Percentiles rank a stretch among this genome's conserved stretches.
Evolutionary conservation across 2,113 vertebrate species (phyloP).

Genomic region (Catharus bicknelli): DNA sequence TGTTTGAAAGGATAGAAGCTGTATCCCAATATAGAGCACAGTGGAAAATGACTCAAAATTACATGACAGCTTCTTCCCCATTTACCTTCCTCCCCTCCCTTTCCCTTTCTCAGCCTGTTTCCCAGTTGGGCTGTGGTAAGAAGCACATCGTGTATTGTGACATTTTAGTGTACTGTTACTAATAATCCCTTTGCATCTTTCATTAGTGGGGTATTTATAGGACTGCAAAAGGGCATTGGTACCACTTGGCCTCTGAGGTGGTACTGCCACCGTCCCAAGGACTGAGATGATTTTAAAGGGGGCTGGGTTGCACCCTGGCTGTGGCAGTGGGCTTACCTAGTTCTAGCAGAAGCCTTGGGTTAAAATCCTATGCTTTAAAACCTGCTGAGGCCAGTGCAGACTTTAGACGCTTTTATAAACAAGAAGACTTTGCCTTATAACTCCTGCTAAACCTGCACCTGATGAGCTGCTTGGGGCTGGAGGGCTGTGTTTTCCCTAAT

Average conservation of each 20-base stretch:
- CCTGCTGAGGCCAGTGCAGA: neutral
- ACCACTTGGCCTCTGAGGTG: neutral
- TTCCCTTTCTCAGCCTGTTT: neutral
- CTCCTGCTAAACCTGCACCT: slow-evolving; percentile 43
- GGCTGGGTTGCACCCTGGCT: neutral
- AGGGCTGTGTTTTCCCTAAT: slow-evolving; percentile 64
- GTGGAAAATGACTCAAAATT: slow-evolving; percentile 71
- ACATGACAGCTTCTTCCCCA: neutral
- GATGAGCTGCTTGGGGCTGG: slow-evolving; percentile 13
- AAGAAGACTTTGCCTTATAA: neutral
- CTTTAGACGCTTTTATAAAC: neutral
- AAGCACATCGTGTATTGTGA: neutral
- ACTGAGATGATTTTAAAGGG: slow-evolving; percentile 20
- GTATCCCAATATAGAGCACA: slow-evolving; percentile 53
- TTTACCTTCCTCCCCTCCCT: neutral
- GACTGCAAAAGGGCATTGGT: slow-evolving; percentile 17
- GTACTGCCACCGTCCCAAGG: neutral
- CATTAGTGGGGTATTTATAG: slow-evolving; percentile 66
- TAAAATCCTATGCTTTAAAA: neutral
- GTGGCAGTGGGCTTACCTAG: rapidly evolving
- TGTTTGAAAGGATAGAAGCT: slow-evolving; percentile 28
- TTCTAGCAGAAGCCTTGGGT: neutral
- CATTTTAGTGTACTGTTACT: slow-evolving; percentile 50
- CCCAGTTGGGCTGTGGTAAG: neutral
- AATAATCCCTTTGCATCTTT: slow-evolving; percentile 52